These are phyloP conservation scores for Myotis yumanensis DNA, from an alignment of 2,113 vertebrate genomes.

Conservation along the genomic window DNA sequence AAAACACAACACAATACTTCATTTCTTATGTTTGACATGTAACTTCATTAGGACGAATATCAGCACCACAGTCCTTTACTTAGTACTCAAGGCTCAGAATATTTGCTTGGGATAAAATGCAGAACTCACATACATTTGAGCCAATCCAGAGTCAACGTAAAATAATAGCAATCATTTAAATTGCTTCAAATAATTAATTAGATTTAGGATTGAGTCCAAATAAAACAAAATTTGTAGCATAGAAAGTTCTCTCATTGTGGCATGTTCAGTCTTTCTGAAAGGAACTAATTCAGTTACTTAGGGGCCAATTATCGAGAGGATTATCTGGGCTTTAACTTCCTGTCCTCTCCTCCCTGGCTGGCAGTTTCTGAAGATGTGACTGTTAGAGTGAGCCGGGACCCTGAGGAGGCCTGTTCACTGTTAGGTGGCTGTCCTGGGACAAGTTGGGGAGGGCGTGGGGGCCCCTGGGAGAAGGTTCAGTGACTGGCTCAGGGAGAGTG, in stretches of 20 bases:
- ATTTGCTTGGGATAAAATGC: not conserved
- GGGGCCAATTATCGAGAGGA: slow-evolving; percentile 44
- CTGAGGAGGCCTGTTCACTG: accelerated
- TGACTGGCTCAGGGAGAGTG: not conserved
- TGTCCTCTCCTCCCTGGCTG: not conserved
- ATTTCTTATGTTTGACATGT: not conserved
- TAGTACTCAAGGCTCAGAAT: not conserved
- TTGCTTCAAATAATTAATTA: slow-evolving; percentile 50
- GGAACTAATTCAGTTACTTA: slow-evolving; percentile 38
- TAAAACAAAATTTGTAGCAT: slow-evolving; percentile 51
- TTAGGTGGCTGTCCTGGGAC: not conserved
- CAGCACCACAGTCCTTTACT: not conserved
- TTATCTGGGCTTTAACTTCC: slow-evolving; percentile 39
- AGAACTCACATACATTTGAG: not conserved
- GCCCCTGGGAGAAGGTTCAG: not conserved
- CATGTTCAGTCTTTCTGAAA: slow-evolving; percentile 49
- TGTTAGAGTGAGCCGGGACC: not conserved
- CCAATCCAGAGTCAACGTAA: slow-evolving; percentile 17
- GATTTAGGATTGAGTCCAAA: slow-evolving; percentile 54
- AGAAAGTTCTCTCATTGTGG: slow-evolving; percentile 11
- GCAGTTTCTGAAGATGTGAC: not conserved
- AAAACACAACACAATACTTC: not conserved
- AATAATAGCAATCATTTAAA: slow-evolving; percentile 35
- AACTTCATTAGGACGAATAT: not conserved
- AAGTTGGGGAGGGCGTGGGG: no score